Percentiles rank a stretch among this genome's conserved stretches.
These are phyloP conservation scores for Limnephilus rhombicus DNA, from an alignment of 2,888 invertebrate genomes.

Conservation along the genomic window DNA sequence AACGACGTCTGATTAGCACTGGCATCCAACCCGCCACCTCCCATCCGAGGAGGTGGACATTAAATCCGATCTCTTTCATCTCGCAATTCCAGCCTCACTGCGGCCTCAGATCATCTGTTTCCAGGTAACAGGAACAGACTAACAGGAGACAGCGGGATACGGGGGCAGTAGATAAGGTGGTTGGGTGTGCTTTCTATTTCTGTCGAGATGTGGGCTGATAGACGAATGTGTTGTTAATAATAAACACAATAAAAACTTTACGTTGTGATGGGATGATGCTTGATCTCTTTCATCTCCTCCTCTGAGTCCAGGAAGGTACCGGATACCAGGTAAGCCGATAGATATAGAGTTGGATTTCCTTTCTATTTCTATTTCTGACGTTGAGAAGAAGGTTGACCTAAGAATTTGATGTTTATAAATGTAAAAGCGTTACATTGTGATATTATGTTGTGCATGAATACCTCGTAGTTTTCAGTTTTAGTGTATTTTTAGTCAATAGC, in stretches of 20 bases:
- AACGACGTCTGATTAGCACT: constrained; percentile 41
- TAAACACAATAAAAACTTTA: not conserved
- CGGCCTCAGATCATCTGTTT: not conserved
- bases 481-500: too few relatives aligned
- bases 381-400: too few relatives aligned
- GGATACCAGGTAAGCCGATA: not conserved
- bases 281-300: not conserved
- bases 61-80: constrained; percentile 29
- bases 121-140: not conserved
- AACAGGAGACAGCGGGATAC: not conserved
- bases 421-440: too few relatives aligned
- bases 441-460: too few relatives aligned
- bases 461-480: too few relatives aligned
- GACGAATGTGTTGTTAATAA: not conserved
- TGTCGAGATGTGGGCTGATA: not conserved
- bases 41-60: constrained; percentile 24
- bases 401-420: too few relatives aligned
- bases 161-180: not conserved
- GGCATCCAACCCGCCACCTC: constrained; percentile 6
- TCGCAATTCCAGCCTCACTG: constrained; percentile 7
- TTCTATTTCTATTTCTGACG: too few relatives aligned
- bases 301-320: not conserved
- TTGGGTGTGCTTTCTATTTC: not conserved
- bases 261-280: not conserved
- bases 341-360: too few relatives aligned